Evolutionary conservation across 2,797 vertebrate genomes (phyloP), one percentile per base, ranked within the genome.

Genomic region (Pangasius krempfi): DNA sequence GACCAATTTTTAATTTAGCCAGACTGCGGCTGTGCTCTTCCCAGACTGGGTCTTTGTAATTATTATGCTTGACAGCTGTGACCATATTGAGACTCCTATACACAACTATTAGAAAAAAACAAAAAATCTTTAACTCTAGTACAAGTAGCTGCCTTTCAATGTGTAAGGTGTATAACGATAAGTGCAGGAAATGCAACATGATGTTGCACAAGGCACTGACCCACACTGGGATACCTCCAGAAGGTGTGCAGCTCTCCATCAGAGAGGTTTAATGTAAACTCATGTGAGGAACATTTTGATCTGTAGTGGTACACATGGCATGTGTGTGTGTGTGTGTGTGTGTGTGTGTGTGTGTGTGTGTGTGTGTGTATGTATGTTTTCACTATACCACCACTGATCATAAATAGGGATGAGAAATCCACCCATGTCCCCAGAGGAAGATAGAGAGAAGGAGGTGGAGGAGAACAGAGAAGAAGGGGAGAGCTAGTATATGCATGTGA

Each of bases 21-120:
- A 89, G 87, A 92, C 92, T 93, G 94, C 72, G 94, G 91, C 93
- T 73, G 87, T 94, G 93, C 94, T 94, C 94, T 95, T 94, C 94
- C 96, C 95, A 93, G 95, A 93, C 94, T 88, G 89, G 92, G 92
- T 92, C 90, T 93, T 94, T 95, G 95, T 97, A 97, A 98, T 98
- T 97, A 98, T 96, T 96, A 95, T 92, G 93, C 95, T 96, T 98
- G 97, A 98, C 96, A 96, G 96, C 93, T 94, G 94, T 84, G 81
- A 50, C 81, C 60, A 84, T 66, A 66, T 10, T 66, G 60, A 95
- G 95, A 87, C 95, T 96, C 96, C 96, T 95, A 93, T 89, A 96
- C 13, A 66, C 25, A 83, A 83, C 40, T 60, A 37, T 81, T 40
- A 20, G 50, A 2, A 2, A 16, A 7, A 7, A 16, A 76, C 7